Base-by-base conservation (phyloP, 2,797 vertebrate genomes). In the Bovichtus diacanthus region DNA sequence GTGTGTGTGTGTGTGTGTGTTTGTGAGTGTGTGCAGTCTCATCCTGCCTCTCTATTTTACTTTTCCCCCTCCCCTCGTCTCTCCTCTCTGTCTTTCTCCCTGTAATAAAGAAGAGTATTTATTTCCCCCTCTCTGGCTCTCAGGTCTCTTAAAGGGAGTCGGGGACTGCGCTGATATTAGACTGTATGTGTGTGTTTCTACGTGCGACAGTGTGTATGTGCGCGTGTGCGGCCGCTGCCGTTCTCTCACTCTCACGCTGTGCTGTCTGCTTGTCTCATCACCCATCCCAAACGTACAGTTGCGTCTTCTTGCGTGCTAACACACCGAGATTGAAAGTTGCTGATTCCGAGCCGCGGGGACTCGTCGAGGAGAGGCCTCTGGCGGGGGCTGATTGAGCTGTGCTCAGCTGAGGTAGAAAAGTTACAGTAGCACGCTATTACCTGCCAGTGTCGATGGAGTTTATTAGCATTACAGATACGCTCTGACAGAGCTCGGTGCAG, bases 91-190 rank as follows among this genome's bases (percentile, higher is more conserved):
- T 90, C 88, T 88, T 78, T 93, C 91, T 92, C 87, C 59, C 75
- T 87, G 91, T 93, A 94, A 93, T 95, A 95, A 95, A 94, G 92
- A 84, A 81, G 83, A 86, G 91, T 94, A 95, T 95, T 95, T 95
- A 94, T 94, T 94, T 91, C 90, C 78, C 83, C 83, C 84, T 83
- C 80, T 90, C 61, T 34, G 53, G 79, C 88, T 81, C 92, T 69
- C 21, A 29, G 85, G 91, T 84, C 90, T 94, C 94, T 94, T 94
- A 92, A 94, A 94, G 94, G 89, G 91, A 93, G 67, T 66, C 68
- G 1, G 93, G 91, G 93, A 86, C 87, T 39, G 81, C 75, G 75
- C 86, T 77, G 89, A 92, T 94, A 95, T 95, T 93, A 94, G 89
- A 90, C 83, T 56, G 71, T 63, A 67, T 71, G 64, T 85, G 82